These are phyloP conservation scores for Melanotaenia boesemani DNA, from an alignment of 2,797 vertebrate genomes.

Conservation along the genomic window DNA sequence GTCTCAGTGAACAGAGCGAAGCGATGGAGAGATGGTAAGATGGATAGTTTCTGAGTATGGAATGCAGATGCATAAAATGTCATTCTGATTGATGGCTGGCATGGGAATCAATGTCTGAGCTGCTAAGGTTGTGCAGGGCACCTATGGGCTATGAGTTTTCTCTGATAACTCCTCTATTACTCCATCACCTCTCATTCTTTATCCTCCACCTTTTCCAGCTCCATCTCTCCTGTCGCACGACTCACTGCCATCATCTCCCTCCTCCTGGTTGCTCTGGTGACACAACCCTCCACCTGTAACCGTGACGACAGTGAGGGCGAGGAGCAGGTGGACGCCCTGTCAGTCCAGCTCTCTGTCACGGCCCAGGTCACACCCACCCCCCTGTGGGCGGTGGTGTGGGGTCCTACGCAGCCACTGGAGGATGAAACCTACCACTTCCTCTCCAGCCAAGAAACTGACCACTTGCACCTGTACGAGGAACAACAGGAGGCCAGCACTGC, in stretches of 20 bases:
- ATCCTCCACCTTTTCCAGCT: constrained; percentile 72
- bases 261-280: constrained; percentile 76
- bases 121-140: constrained; percentile 67
- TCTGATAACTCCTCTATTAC: constrained; percentile 58
- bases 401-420: constrained; percentile 84
- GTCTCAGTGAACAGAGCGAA: constrained; percentile 84
- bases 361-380: constrained; percentile 85
- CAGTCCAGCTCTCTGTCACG: constrained; percentile 80
- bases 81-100: constrained; percentile 66
- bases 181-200: constrained; percentile 46
- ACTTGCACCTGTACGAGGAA: constrained; percentile 51
- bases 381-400: constrained; percentile 86
- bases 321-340: constrained; percentile 75
- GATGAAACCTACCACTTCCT: constrained; percentile 85
- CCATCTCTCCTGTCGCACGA: constrained; percentile 85
- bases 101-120: constrained; percentile 62
- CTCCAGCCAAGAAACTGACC: constrained; percentile 80
- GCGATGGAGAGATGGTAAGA: constrained; percentile 89
- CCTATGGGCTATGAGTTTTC: constrained; percentile 53
- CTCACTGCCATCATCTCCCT: constrained; percentile 78
- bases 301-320: constrained; percentile 71
- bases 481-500: constrained; percentile 63
- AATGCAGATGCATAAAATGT: constrained; percentile 64
- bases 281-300: constrained; percentile 79
- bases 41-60: constrained; percentile 57